phyloP scores from a whole-genome alignment of 2,113 vertebrate species.

The Anolis carolinensis region DNA sequence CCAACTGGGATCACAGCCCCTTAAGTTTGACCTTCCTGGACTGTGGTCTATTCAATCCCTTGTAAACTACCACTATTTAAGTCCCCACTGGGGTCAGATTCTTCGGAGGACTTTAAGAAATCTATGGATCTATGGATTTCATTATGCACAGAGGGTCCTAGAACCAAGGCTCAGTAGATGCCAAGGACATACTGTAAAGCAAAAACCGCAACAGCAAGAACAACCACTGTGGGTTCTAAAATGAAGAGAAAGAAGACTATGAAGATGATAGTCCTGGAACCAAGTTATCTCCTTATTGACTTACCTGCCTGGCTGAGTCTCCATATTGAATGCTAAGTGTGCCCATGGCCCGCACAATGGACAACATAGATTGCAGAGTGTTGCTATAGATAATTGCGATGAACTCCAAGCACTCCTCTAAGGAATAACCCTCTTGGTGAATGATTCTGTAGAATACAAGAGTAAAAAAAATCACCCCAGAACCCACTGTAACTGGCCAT shows the following conservation, averaged over 20 bases:
- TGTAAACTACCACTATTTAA: too few relatives aligned
- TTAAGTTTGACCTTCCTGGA: too few relatives aligned
- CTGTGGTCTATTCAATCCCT: too few relatives aligned
- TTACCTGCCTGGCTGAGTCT: slow-evolving; percentile 87
- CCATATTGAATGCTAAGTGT: slow-evolving; percentile 90
- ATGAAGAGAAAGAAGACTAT: neutral
- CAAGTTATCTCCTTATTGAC: neutral
- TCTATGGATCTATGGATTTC: too few relatives aligned
- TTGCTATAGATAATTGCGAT: slow-evolving; percentile 96
- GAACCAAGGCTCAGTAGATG: too few relatives aligned
- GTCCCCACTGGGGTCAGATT: too few relatives aligned
- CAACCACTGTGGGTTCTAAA: neutral
- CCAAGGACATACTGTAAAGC: too few relatives aligned
- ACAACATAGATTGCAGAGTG: slow-evolving; percentile 94
- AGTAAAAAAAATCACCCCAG: slow-evolving; percentile 6
- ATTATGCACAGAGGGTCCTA: too few relatives aligned
- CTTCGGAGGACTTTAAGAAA: too few relatives aligned
- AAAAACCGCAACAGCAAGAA: neutral
- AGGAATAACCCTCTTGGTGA: slow-evolving; percentile 95
- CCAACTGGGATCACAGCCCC: too few relatives aligned
- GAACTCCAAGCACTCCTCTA: slow-evolving; percentile 95
- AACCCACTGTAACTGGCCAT: fast-evolving
- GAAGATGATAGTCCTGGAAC: too few relatives aligned
- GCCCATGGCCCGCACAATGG: slow-evolving; percentile 92
- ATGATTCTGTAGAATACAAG: slow-evolving; percentile 84